A percentile compares a stretch with the other conserved stretches of the same genome.
Conservation (phyloP, 2,113 vertebrate species). For the Pomatostomus ruficeps region DNA sequence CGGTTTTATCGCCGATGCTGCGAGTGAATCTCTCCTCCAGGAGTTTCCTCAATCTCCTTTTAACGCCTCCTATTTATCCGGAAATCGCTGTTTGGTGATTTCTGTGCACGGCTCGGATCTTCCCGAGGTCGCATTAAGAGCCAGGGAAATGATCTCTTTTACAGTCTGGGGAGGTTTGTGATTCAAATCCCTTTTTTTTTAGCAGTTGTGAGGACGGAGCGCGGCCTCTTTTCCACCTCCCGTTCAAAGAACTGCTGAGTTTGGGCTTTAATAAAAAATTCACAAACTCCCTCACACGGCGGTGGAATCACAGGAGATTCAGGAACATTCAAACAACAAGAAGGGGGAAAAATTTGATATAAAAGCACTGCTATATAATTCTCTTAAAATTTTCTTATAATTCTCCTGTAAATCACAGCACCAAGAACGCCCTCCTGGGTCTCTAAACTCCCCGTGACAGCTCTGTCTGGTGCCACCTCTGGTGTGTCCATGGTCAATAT, state of each 20-base stretch:
- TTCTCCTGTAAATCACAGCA: background rate
- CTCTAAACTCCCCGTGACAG: background rate
- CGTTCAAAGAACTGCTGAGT: background rate
- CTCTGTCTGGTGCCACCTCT: background rate
- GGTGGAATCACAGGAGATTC: background rate
- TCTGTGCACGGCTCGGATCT: background rate
- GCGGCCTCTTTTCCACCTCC: background rate
- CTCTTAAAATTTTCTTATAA: no score
- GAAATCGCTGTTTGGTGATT: background rate
- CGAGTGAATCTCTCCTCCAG: background rate
- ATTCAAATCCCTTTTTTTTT: background rate
- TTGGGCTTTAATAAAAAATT: background rate
- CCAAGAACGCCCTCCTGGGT: background rate
- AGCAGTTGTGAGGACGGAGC: background rate
- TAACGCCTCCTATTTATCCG: background rate
- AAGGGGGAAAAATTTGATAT: no score
- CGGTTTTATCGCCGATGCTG: background rate
- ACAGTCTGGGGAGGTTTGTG: background rate
- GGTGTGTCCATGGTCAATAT: background rate
- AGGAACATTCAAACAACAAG: background rate
- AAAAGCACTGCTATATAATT: background rate
- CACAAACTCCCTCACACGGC: background rate
- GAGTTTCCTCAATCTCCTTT: background rate
- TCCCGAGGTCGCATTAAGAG: background rate
- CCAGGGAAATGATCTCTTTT: background rate